Conservation (phyloP, 2,113 vertebrate species). For the Isichthys henryi region DNA sequence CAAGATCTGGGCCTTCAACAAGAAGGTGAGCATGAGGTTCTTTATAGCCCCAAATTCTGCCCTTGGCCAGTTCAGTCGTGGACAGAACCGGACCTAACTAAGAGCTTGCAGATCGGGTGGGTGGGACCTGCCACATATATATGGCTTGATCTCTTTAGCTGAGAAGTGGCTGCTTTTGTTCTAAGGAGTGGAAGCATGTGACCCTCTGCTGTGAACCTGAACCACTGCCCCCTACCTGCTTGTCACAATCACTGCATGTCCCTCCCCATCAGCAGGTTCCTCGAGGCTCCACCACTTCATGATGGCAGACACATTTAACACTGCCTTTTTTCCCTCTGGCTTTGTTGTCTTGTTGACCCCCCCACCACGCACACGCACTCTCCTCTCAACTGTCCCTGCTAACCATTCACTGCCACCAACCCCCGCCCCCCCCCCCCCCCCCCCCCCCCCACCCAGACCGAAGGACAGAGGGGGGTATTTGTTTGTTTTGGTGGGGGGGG, state of each 20-base stretch:
- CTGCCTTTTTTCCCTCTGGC: not conserved
- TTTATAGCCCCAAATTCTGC: not conserved
- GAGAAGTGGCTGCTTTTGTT: not conserved
- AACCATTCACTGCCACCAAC: no score
- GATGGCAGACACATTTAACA: not conserved
- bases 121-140: not conserved
- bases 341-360: not conserved
- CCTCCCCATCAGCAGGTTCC: not conserved
- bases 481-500: no score
- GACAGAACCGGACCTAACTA: not conserved
- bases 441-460: no score
- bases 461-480: no score
- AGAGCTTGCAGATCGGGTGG: not conserved
- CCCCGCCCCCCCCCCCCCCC: not conserved
- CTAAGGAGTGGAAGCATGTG: not conserved
- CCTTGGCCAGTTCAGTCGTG: not conserved
- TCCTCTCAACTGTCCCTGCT: not conserved
- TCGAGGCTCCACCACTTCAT: not conserved
- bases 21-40: slow-evolving; percentile 71
- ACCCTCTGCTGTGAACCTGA: not conserved
- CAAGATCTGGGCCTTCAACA: slow-evolving; percentile 99
- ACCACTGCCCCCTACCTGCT: not conserved
- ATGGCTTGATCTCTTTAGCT: not conserved
- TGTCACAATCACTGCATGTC: not conserved
- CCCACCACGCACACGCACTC: not conserved